Evolutionary conservation across 2,113 vertebrate species (phyloP).

Genomic region (Callipepla californica): DNA sequence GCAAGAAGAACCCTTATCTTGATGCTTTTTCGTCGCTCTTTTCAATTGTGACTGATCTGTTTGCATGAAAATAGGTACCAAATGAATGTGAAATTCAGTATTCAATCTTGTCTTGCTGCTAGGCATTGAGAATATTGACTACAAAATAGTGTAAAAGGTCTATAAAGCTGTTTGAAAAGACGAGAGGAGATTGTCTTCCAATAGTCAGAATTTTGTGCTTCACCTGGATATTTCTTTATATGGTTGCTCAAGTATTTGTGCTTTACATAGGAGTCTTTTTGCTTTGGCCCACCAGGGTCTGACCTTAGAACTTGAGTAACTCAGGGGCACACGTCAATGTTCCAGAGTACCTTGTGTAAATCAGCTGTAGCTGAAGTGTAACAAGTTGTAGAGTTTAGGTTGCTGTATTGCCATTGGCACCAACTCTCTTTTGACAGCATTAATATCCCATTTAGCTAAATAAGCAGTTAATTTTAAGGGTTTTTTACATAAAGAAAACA

Average conservation of each 20-base stretch:
- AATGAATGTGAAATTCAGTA: neutral
- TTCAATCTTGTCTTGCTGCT: neutral
- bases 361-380: neutral
- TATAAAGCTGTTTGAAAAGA: neutral
- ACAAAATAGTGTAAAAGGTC: neutral
- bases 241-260: neutral
- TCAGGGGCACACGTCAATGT: neutral
- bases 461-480: neutral
- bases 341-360: neutral
- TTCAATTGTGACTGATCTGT: fast-evolving
- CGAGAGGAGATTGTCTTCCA: neutral
- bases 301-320: neutral
- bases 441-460: neutral
- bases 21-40: fast-evolving
- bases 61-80: neutral
- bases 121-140: neutral
- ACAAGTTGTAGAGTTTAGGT: neutral
- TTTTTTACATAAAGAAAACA: neutral
- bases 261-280: neutral
- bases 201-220: fast-evolving
- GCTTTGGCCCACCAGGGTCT: neutral
- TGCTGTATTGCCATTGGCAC: neutral
- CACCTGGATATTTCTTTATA: fast-evolving
- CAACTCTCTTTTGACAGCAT: neutral
- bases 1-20: neutral